These are phyloP conservation scores for Lasioglossum malachurum DNA, from an alignment of 2,888 invertebrate species.

Conservation along the genomic window DNA sequence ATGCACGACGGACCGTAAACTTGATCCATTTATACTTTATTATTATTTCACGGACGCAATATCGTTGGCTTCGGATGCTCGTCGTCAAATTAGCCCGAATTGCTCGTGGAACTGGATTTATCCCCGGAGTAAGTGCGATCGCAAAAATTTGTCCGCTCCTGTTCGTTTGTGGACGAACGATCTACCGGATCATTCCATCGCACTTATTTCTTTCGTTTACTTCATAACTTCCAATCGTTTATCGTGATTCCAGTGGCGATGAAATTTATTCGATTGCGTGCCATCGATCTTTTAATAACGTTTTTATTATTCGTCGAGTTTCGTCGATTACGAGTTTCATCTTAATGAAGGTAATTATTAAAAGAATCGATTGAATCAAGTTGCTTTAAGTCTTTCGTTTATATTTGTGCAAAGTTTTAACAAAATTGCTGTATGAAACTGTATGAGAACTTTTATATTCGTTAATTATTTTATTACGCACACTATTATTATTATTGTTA, in stretches of 20 bases:
- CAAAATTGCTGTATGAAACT: neutral
- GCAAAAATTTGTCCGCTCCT: constrained; percentile 37
- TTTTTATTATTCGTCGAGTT: neutral
- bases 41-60: constrained; percentile 84
- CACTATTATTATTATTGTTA: neutral
- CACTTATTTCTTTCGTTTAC: neutral
- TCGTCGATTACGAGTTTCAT: neutral
- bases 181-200: constrained; percentile 15
- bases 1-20: constrained; percentile 79
- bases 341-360: neutral
- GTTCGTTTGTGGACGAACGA: constrained; percentile 16
- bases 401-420: neutral
- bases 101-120: constrained; percentile 80
- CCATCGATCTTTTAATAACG: neutral
- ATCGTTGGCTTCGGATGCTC: constrained; percentile 78
- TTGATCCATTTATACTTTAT: constrained; percentile 85
- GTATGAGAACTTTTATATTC: neutral
- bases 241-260: neutral
- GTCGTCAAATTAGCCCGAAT: constrained; percentile 84
- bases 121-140: constrained; percentile 54
- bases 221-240: neutral
- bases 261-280: neutral
- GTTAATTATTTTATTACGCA: neutral
- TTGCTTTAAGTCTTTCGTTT: neutral
- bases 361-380: neutral